Evolutionary conservation across 1,140 invertebrate species (phyloP).

Genomic region (Euschistus heros): DNA sequence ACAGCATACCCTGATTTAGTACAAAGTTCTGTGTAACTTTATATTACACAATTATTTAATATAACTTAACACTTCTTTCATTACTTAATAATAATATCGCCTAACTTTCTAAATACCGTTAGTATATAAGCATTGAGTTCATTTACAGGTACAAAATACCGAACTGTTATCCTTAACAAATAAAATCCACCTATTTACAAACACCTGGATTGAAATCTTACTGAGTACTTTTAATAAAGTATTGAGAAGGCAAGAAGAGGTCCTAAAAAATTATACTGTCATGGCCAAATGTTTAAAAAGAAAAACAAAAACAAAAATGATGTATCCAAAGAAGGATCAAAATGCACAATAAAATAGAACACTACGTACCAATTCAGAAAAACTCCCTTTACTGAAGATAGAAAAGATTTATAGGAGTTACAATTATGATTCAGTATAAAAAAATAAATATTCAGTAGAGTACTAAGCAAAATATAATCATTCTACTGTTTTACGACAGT

Average conservation of each 20-base stretch:
- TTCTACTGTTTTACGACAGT: neutral
- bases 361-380: no score
- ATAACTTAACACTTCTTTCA: neutral
- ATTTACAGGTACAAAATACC: conserved; percentile 15
- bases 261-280: conserved; percentile 13
- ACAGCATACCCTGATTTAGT: conserved; percentile 11
- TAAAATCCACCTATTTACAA: conserved; percentile 13
- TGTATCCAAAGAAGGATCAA: conserved; percentile 4
- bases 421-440: neutral
- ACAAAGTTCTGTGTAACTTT: neutral
- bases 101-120: conserved; percentile 6
- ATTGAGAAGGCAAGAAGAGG: conserved; percentile 4
- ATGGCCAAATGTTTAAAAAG: neutral
- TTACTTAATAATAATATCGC: neutral
- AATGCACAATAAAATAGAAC: no score
- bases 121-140: neutral
- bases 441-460: conserved; percentile 14
- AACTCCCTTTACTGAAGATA: no score
- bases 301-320: neutral
- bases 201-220: neutral
- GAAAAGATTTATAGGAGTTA: no score
- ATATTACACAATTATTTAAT: neutral
- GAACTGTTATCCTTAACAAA: conserved; percentile 9
- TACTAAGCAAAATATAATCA: conserved; percentile 13
- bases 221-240: neutral